Evolutionary conservation across 2,888 invertebrate genomes (phyloP), one percentile per base, ranked within the genome.

Genomic region (Sepioteuthis lessoniana): DNA sequence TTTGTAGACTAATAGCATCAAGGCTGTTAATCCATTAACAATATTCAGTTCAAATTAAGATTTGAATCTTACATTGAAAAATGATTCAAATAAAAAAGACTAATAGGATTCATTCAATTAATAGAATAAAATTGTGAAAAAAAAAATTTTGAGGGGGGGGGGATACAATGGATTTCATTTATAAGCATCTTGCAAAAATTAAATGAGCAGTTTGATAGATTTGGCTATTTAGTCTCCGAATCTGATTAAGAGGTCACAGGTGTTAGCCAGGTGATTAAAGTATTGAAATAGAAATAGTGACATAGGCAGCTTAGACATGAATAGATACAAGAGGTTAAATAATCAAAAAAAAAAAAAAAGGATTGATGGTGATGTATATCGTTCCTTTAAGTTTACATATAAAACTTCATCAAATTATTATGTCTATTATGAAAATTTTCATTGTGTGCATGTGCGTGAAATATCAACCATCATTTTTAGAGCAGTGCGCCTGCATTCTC

Each of bases 181-280:
- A 10, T 76, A 76, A n/a, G 31, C 10, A 50, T 76, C 31, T 76
- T n/a, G n/a, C 76, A 31, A 21, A 55, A 55, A 55, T 25, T 0
- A 5, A 55, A 55, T 55, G 55, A 28, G 55, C 55, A 55, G 55
- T 55, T 55, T 55, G 25, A 76, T n/a, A n/a, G 76, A 76, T 76
- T 76, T 76, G 76, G 31, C 31, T n/a, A 76, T 76, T 31, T 76
- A 76, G n/a, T 76, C 76, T n/a, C n/a, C 7, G n/a, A 76, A 76
- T 76, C 76, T n/a, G 76, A n/a, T 76, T 76, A 76, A 76, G 76
- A n/a, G 10, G 76, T n/a, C 76, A 76, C 76, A 76, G 76, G 60
- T 60, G 60, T 60, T 60, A 60, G 60, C 13, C 60, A 47, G 47
- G 55, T 55, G 55, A 55, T 55, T 55, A 55, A 55, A 55, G 55